Conservation (phyloP, 2,113 vertebrate species). For the Uria lomvia region DNA sequence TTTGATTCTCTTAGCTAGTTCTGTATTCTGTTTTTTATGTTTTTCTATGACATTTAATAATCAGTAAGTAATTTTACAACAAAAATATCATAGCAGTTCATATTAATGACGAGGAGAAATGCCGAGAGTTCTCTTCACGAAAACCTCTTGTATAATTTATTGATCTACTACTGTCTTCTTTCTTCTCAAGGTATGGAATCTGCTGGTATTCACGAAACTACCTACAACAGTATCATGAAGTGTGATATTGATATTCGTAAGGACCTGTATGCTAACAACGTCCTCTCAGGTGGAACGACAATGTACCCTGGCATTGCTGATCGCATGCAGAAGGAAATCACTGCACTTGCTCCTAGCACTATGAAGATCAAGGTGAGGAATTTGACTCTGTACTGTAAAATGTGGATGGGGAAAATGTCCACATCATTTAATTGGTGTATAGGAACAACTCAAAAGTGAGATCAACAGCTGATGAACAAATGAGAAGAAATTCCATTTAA, state of each 20-base stretch:
- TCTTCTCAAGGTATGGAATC: conserved; percentile 87
- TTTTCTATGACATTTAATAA: background rate
- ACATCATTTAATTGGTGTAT: background rate
- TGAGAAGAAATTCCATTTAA: background rate
- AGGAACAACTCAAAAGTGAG: background rate
- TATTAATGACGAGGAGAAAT: background rate
- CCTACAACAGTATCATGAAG: conserved; percentile 97
- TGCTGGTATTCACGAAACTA: conserved; percentile 92
- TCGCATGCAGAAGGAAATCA: conserved; percentile 95
- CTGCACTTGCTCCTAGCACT: conserved; percentile 90
- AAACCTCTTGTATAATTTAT: background rate
- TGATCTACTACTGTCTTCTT: background rate
- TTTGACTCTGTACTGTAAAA: background rate
- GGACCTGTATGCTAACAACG: conserved; percentile 94
- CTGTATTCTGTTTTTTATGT: background rate
- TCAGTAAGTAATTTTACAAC: background rate
- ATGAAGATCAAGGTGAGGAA: conserved; percentile 92
- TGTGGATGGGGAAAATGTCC: background rate
- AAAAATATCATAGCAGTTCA: background rate
- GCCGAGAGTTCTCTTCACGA: background rate
- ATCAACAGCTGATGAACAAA: background rate
- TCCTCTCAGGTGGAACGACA: conserved; percentile 89
- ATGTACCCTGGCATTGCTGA: conserved; percentile 96
- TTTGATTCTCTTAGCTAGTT: background rate
- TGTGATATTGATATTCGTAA: conserved; percentile 95